Evolutionary conservation across 2,113 vertebrate species (phyloP), one percentile per base, ranked within the genome.

Genomic region (Scytalopus superciliaris): DNA sequence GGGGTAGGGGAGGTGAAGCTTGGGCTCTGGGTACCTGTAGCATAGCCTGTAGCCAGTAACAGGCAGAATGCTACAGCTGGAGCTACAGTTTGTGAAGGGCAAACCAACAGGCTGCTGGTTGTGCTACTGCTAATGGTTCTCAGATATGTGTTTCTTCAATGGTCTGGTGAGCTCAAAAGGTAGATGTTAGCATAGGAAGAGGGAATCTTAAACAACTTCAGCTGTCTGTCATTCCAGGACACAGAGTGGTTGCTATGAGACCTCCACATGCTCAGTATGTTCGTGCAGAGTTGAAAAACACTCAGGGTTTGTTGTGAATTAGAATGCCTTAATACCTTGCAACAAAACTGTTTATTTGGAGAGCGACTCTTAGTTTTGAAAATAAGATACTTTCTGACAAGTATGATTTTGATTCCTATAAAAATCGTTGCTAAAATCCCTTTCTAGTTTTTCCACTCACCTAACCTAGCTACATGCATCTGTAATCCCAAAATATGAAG

Each of bases 91-190:
- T 37, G 19, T 35, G 39, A 76, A 57, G 30, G 49, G 14, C 53
- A 73, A 62, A 37, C 9, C 31, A 57, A 57, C 15, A 86, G 16
- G 0, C 40, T 88, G 62, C 49, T 87, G 37, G 10, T 23, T 70
- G 50, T 56, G 59, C 24, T 80, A 21, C 25, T 11, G 5, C 31
- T 84, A 31, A 15, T 6, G 56, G 42, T n/a, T 45, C 52, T 56
- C 50, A 53, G 21, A 60, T 11, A 8, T 0, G 0, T 7, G 22
- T 37, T 85, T 74, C 50, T 76, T 14, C 40, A 70, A 3, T 53
- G 57, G 50, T 11, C 8, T 24, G 12, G 23, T 35, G 55, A 73
- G 19, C 7, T 27, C n/a, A 60, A 68, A 81, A 30, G 74, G 49
- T 49, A 35, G 55, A 22, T 70, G 52, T 47, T 78, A 70, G 24